Conservation (phyloP, 2,888 invertebrate genomes). For the Lissonota sp. region DNA sequence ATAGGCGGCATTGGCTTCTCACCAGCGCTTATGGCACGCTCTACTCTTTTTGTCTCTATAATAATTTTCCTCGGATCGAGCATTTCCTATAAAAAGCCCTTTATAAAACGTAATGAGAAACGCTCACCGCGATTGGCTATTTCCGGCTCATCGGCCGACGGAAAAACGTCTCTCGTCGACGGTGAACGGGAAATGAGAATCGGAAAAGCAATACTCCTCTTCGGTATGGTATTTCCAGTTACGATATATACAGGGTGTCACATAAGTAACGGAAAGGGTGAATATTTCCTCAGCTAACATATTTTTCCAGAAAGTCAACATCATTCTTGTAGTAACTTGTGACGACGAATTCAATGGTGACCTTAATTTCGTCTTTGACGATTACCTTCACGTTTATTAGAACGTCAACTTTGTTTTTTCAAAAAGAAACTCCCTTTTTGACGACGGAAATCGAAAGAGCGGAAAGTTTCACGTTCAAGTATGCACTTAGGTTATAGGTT, state of each 20-base stretch:
- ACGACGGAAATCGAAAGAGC: too few species aligned
- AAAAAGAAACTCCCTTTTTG: too few species aligned
- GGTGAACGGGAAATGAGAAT: slow-evolving; percentile 56
- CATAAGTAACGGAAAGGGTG: too few species aligned
- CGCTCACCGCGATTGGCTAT: slow-evolving; percentile 59
- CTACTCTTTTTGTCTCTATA: slow-evolving; percentile 3
- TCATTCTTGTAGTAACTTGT: slow-evolving; percentile 18
- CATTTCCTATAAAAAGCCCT: slow-evolving; percentile 52
- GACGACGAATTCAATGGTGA: slow-evolving; percentile 16
- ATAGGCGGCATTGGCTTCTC: slow-evolving; percentile 35
- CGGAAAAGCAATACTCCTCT: slow-evolving; percentile 48
- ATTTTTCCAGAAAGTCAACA: slow-evolving; percentile 21
- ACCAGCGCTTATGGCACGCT: not conserved
- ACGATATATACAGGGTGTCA: not conserved
- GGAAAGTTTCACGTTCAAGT: too few species aligned
- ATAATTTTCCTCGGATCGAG: slow-evolving; percentile 57
- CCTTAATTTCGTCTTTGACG: not conserved
- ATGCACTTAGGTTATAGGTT: too few species aligned
- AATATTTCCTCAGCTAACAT: too few species aligned
- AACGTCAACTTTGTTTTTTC: too few species aligned
- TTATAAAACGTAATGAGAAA: slow-evolving; percentile 41
- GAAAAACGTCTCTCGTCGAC: slow-evolving; percentile 32
- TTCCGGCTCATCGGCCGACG: slow-evolving; percentile 56
- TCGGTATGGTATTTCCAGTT: slow-evolving; percentile 20
- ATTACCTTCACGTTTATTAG: too few species aligned